phyloP scores from a whole-genome alignment of 2,797 vertebrate genomes.

The Scolopax rusticola region DNA sequence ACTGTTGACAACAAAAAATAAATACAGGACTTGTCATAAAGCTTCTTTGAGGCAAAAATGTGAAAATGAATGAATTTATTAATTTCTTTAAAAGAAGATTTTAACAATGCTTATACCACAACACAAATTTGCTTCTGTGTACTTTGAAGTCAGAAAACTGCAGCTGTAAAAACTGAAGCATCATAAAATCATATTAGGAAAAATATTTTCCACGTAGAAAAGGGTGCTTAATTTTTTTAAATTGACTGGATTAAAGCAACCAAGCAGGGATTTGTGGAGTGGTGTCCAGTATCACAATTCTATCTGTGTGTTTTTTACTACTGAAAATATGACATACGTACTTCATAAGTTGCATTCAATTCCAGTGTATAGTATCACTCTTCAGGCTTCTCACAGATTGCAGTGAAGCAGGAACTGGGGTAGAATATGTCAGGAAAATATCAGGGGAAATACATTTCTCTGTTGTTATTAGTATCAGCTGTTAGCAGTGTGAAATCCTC shows the following conservation, averaged over 20 bases:
- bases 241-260: background rate
- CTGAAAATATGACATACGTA: background rate
- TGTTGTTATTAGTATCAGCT: constrained; percentile 67
- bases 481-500: constrained; percentile 58
- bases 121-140: background rate
- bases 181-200: background rate
- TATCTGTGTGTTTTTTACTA: background rate
- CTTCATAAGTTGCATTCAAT: background rate
- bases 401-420: background rate
- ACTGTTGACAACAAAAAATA: background rate
- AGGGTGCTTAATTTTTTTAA: background rate
- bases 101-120: background rate
- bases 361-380: background rate
- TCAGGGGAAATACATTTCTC: constrained; percentile 43
- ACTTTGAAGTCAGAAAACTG: background rate
- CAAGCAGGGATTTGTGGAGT: background rate
- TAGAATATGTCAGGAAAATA: constrained; percentile 43
- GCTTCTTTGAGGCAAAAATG: background rate
- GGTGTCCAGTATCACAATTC: background rate
- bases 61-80: background rate
- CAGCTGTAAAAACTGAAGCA: background rate
- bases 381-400: constrained; percentile 1
- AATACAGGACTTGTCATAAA: background rate
- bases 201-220: background rate
- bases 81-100: background rate